Evolutionary conservation across 2,113 vertebrate genomes (phyloP).

Genomic region (Festucalex cinctus): DNA sequence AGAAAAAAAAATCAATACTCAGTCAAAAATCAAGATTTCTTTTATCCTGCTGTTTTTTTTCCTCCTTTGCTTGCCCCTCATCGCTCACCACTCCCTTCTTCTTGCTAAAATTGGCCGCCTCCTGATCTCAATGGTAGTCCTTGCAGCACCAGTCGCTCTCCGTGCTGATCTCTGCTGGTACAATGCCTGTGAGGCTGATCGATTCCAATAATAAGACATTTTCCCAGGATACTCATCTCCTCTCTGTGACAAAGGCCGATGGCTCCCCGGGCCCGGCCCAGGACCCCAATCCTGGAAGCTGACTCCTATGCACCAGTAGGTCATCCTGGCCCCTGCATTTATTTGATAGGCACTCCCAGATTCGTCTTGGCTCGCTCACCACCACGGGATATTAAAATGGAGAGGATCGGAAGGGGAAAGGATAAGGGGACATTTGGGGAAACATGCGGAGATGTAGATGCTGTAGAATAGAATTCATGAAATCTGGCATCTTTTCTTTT

Average conservation of each 20-base stretch:
- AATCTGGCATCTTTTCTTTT: conserved; percentile 36
- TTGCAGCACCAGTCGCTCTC: conserved; percentile 45
- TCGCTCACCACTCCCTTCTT: conserved; percentile 27
- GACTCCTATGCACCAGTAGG: conserved; percentile 15
- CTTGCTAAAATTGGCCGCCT: conserved; percentile 42
- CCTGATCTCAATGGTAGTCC: conserved; percentile 59
- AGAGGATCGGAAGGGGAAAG: conserved; percentile 9
- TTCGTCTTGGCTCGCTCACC: conserved; percentile 28
- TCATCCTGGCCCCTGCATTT: conserved; percentile 15
- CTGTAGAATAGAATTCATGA: conserved; percentile 20
- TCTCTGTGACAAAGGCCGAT: conserved; percentile 24
- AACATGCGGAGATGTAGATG: conserved; percentile 17
- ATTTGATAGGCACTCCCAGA: conserved; percentile 23
- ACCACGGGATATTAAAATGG: conserved; percentile 26
- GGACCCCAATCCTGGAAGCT: conserved; percentile 14
- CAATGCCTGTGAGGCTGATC: conserved; percentile 46
- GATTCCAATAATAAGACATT: conserved; percentile 65
- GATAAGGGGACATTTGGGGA: conserved; percentile 9
- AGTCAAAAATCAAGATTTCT: conserved; percentile 79
- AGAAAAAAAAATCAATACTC: conserved; percentile 74
- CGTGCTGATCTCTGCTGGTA: conserved; percentile 37
- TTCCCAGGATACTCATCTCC: conserved; percentile 53
- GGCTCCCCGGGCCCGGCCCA: conserved; percentile 25
- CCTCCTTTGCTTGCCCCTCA: conserved; percentile 23
- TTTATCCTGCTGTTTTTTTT: conserved; percentile 64